These are phyloP conservation scores for Eulemur rufifrons DNA, from an alignment of 2,113 vertebrate species.

Conservation along the genomic window DNA sequence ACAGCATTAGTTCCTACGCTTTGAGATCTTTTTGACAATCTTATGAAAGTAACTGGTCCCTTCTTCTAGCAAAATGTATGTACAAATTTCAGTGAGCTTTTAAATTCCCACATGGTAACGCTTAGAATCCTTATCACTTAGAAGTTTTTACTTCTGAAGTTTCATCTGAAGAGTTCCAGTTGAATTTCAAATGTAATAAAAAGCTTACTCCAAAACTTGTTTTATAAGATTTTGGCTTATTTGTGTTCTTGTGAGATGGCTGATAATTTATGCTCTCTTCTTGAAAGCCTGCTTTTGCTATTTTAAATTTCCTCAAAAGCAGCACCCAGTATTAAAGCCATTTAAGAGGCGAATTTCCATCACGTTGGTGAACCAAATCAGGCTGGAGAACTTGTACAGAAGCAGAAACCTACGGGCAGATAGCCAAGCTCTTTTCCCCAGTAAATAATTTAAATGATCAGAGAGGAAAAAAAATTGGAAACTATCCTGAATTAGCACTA, in stretches of 20 bases:
- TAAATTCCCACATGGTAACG: not conserved
- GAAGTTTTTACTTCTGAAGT: not conserved
- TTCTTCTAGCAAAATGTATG: not conserved
- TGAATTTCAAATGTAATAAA: slow-evolving; percentile 31
- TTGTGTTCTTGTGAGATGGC: not conserved
- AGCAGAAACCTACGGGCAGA: not conserved
- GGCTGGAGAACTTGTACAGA: not conserved
- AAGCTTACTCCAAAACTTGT: not conserved
- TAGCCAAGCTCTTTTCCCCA: not conserved
- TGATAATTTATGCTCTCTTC: slow-evolving; percentile 26
- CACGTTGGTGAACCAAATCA: slow-evolving; percentile 17
- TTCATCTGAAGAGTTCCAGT: not conserved
- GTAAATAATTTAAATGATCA: not conserved
- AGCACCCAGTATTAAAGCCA: not conserved
- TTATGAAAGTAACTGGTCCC: not conserved
- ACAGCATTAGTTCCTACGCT: not conserved
- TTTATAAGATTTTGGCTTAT: not conserved
- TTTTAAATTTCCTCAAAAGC: slow-evolving; percentile 52
- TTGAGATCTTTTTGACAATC: not conserved
- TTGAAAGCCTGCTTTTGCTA: slow-evolving; percentile 24
- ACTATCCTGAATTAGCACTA: not conserved
- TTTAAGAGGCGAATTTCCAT: not conserved
- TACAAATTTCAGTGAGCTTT: not conserved
- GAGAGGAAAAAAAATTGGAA: not conserved
- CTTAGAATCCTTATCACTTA: not conserved